phyloP scores from a whole-genome alignment of 2,113 vertebrate genomes.

The Solea senegalensis region DNA sequence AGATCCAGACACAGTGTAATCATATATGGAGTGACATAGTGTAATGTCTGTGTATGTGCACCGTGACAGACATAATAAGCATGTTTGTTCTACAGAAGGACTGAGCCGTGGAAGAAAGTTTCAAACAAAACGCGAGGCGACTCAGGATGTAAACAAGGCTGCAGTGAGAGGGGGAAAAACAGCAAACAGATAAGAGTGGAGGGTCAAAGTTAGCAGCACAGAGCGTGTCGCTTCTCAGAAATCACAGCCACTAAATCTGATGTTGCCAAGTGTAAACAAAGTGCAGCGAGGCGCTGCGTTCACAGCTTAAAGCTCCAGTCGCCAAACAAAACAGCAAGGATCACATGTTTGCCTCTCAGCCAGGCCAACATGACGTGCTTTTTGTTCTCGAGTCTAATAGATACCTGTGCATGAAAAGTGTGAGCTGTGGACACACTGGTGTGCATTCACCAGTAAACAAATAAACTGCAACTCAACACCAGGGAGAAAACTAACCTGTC shows the following conservation, averaged over 20 bases:
- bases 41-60: background rate
- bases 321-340: conserved; percentile 37
- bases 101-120: background rate
- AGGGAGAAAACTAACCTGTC: conserved; percentile 36
- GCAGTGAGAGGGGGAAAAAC: background rate
- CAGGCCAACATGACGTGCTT: conserved; percentile 27
- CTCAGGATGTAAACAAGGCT: too few relatives aligned
- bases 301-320: conserved; percentile 26
- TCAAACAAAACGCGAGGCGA: background rate
- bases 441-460: conserved; percentile 42
- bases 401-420: conserved; percentile 40
- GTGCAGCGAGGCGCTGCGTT: conserved; percentile 24
- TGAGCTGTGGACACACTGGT: conserved; percentile 26
- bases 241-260: conserved; percentile 15
- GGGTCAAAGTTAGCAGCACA: conserved; percentile 34
- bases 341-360: conserved; percentile 44
- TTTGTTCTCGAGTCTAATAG: conserved; percentile 41
- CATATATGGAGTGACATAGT: too few relatives aligned
- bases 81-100: background rate
- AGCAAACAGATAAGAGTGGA: conserved; percentile 10
- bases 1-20: background rate
- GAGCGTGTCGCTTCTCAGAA: conserved; percentile 12
- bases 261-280: conserved; percentile 48
- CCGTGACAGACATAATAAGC: background rate
- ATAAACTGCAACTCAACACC: conserved; percentile 43